Percentiles rank a stretch among this genome's conserved stretches.
Conservation (phyloP, 2,888 invertebrate genomes). For the Coleophora flavipennella region DNA sequence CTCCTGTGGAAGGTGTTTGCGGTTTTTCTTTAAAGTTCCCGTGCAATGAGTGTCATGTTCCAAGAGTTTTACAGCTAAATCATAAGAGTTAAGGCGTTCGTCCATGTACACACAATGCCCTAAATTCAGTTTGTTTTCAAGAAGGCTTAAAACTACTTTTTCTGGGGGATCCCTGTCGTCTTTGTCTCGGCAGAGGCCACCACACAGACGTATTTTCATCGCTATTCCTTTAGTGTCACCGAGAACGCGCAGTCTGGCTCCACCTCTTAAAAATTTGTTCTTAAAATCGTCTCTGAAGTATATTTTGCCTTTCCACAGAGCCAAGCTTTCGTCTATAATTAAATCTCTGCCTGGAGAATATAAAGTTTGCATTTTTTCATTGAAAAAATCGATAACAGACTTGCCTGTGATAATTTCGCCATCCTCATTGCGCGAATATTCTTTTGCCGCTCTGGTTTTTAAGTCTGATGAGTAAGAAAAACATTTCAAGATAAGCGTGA, state of each 20-base stretch:
- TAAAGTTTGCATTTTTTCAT: conserved; percentile 23
- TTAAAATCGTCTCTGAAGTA: too few species aligned
- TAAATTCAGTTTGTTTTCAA: conserved; percentile 23
- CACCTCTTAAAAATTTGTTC: conserved; percentile 7
- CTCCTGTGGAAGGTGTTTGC: not conserved
- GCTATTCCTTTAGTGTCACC: conserved; percentile 7
- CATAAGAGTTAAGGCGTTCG: conserved; percentile 27
- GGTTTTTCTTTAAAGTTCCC: not conserved
- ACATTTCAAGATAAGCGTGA: conserved; percentile 29
- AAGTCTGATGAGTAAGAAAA: conserved; percentile 27
- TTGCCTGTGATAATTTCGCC: too few species aligned
- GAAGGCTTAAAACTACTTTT: conserved; percentile 25
- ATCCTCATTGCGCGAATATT: conserved; percentile 18
- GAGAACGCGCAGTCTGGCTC: conserved; percentile 27
- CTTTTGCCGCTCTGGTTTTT: conserved; percentile 20
- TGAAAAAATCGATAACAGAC: conserved; percentile 33
- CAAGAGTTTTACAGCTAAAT: conserved; percentile 24
- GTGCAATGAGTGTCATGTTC: conserved; percentile 25
- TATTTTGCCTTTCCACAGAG: conserved; percentile 19
- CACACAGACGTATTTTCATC: conserved; percentile 7
- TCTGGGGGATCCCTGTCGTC: conserved; percentile 16
- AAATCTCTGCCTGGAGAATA: conserved; percentile 28
- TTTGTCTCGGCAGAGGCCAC: conserved; percentile 11
- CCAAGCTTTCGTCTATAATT: conserved; percentile 29
- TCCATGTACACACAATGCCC: conserved; percentile 31